phyloP scores from a whole-genome alignment of 1,140 invertebrate genomes.

The Wasmannia auropunctata region DNA sequence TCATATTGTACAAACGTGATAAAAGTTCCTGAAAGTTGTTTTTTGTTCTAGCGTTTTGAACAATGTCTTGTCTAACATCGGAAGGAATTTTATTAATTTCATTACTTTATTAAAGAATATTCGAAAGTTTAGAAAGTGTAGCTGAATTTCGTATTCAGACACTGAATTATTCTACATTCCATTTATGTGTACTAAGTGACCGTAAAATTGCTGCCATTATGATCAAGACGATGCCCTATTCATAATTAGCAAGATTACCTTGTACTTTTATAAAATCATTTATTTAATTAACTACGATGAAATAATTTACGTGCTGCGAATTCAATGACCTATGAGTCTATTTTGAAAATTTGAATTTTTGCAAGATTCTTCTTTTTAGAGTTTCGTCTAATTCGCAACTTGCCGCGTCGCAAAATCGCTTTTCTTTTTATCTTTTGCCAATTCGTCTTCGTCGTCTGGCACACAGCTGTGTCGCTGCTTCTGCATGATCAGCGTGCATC shows the following conservation, averaged over 20 bases:
- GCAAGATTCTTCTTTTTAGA: not conserved
- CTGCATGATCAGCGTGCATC: slow-evolving; percentile 48
- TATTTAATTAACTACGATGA: not conserved
- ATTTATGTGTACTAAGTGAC: not conserved
- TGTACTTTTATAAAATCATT: slow-evolving; percentile 8
- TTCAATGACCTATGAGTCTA: not conserved
- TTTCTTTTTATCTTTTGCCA: slow-evolving; percentile 3
- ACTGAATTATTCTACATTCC: not conserved
- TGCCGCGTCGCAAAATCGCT: not conserved
- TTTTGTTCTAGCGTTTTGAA: not conserved
- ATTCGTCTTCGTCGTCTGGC: slow-evolving; percentile 57
- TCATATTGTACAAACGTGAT: not conserved
- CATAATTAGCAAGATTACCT: not conserved
- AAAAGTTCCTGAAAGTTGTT: not conserved
- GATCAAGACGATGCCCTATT: not conserved
- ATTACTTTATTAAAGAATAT: not conserved
- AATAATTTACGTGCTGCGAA: too few species aligned
- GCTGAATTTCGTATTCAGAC: not conserved
- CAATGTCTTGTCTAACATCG: not conserved
- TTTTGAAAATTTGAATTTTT: slow-evolving; percentile 14
- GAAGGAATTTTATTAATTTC: not conserved
- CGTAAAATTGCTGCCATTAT: not conserved
- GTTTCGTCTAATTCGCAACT: not conserved
- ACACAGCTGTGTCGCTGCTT: slow-evolving; percentile 64
- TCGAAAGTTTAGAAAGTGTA: not conserved